These are phyloP conservation scores for Plusia festucae DNA, from an alignment of 2,888 invertebrate species.

Conservation along the genomic window DNA sequence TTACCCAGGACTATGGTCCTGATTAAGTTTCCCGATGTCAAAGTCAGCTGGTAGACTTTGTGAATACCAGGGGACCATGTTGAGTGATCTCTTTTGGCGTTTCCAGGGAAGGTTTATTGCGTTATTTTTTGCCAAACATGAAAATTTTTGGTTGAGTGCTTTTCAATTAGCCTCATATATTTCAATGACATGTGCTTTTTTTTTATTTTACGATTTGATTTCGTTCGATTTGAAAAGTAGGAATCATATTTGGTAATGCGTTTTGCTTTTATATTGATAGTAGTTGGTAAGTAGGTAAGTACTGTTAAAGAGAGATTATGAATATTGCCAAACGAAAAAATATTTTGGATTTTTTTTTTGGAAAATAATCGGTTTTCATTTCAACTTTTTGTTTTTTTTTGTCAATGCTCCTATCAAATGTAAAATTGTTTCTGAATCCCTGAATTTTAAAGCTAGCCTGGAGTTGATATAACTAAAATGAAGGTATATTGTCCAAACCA, in stretches of 20 bases:
- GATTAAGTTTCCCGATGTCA: slow-evolving; percentile 47
- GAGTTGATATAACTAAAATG: too few species aligned
- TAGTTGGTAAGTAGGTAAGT: too few species aligned
- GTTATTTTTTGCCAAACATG: slow-evolving; percentile 26
- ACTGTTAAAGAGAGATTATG: too few species aligned
- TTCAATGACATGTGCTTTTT: slow-evolving; percentile 6
- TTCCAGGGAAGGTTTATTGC: slow-evolving; percentile 41
- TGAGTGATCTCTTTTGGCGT: slow-evolving; percentile 50
- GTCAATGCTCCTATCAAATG: too few species aligned
- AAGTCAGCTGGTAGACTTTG: slow-evolving; percentile 38
- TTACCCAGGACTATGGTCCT: slow-evolving; percentile 33
- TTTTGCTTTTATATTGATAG: too few species aligned
- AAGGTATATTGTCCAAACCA: too few species aligned
- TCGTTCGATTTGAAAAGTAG: neutral
- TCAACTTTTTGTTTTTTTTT: too few species aligned
- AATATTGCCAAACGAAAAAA: too few species aligned
- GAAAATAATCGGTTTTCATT: too few species aligned
- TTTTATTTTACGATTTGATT: neutral
- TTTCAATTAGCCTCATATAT: slow-evolving; percentile 14
- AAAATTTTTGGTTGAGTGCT: slow-evolving; percentile 24
- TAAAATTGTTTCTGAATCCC: too few species aligned
- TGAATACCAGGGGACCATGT: slow-evolving; percentile 38
- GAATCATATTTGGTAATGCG: neutral
- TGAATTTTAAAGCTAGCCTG: too few species aligned
- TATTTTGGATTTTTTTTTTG: too few species aligned